Evolutionary conservation across 2,888 invertebrate species (phyloP), one percentile per base, ranked within the genome.

Genomic region (Punctoribates punctum): DNA sequence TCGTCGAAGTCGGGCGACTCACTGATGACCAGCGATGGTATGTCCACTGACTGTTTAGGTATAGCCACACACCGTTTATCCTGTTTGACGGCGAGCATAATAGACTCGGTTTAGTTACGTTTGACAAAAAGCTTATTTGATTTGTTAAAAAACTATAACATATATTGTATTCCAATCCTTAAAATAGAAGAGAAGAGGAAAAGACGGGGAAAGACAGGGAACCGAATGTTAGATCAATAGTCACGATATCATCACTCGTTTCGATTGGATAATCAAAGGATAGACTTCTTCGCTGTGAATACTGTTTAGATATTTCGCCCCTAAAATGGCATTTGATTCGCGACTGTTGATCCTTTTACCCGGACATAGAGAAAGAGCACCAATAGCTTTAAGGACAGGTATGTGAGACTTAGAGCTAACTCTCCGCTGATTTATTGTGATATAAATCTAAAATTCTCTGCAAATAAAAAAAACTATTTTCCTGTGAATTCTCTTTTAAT

Each of bases 1-100:
- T 85, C 70, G 20, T 70, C 70, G 70, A 70, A 70, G n/a, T 70
- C 70, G n/a, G 70, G 70, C 70, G 70, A 70, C 13, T 70, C 70
- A 11, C 70, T 70, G 2, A 70, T 70, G 11, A 70, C 46, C 9
- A 70, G 70, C 42, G 70, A 23, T 23, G 70, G 70, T n/a, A 70
- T 70, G 46, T 70, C 70, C 15, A 23, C 34, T n/a, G n/a, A n/a
- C 65, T 27, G 78, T 70, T 17, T 17, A 1, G 79, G 78, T 77
- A 78, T 77, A n/a, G 79, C 76, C 46, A 79, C 77, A 23, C 77
- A 78, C 13, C 79, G 77, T 51, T 75, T 78, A 20, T 80, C 75
- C 77, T 79, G 72, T 15, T 25, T 42, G 51, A 51, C n/a, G 4
- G 5, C 51, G 51, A n/a, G n/a, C 17, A 51, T 20, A 20, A 51